phyloP scores from a whole-genome alignment of 2,113 vertebrate species.

The Symphodus melops region DNA sequence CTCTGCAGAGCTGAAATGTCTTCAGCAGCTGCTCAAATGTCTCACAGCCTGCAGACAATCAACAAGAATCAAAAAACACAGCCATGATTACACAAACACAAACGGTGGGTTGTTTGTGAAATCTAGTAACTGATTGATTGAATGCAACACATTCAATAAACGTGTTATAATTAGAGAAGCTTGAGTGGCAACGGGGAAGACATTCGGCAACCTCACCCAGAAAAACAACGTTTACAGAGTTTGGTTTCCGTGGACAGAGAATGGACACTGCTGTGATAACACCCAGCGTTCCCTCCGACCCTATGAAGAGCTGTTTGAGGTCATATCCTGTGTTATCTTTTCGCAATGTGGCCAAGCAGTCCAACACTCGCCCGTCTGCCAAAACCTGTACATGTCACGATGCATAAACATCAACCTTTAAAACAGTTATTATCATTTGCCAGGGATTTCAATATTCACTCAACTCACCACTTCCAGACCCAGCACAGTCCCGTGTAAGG shows the following conservation, averaged over 20 bases:
- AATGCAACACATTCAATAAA: too few relatives aligned
- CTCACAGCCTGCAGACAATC: constrained; percentile 84
- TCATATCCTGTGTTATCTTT: constrained; percentile 99
- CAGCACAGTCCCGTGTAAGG: constrained; percentile 91
- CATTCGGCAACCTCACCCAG: constrained; percentile 82
- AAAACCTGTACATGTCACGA: constrained; percentile 83
- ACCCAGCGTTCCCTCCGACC: constrained; percentile 95
- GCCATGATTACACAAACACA: not conserved
- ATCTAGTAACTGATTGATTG: too few relatives aligned
- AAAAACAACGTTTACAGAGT: constrained; percentile 90
- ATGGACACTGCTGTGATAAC: constrained; percentile 92
- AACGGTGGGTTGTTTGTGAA: too few relatives aligned
- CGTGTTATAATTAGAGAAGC: too few relatives aligned
- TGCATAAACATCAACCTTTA: not conserved
- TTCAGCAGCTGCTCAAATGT: constrained; percentile 88
- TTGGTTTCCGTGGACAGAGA: constrained; percentile 91
- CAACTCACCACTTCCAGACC: constrained; percentile 93
- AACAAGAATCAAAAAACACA: not conserved
- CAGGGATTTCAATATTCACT: too few relatives aligned
- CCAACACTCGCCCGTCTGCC: constrained; percentile 88
- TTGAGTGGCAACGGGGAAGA: not conserved
- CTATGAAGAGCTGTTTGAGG: constrained; percentile 97
- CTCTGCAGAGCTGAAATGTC: constrained; percentile 88
- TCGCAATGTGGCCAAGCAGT: constrained; percentile 88
- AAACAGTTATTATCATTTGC: not conserved